Conservation (phyloP, 2,888 invertebrate genomes). For the Folsomia candida region DNA sequence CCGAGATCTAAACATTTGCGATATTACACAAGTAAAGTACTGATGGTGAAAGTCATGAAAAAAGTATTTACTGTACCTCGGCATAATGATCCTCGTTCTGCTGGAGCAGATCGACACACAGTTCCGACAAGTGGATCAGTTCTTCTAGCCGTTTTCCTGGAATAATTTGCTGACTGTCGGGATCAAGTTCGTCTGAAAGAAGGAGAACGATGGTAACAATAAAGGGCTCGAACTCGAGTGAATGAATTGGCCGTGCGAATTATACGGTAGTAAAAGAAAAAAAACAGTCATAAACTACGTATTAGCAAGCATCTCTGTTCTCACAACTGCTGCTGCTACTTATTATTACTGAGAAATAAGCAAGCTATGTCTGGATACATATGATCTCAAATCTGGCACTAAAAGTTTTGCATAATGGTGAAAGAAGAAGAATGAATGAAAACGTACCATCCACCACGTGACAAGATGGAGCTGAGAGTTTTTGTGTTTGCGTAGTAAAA, state of each 20-base stretch:
- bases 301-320: too few relatives aligned
- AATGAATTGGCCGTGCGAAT: background rate
- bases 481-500: too few relatives aligned
- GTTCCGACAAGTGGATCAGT: conserved; percentile 91
- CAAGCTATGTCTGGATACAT: too few relatives aligned
- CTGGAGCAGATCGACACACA: conserved; percentile 96
- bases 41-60: background rate
- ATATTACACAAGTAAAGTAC: too few relatives aligned
- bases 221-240: background rate
- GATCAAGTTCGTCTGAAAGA: conserved; percentile 68
- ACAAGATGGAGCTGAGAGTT: background rate
- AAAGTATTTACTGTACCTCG: conserved; percentile 75
- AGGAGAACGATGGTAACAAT: too few relatives aligned
- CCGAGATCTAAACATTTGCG: too few relatives aligned
- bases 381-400: too few relatives aligned
- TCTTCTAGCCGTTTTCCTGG: conserved; percentile 92
- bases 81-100: conserved; percentile 99
- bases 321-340: too few relatives aligned
- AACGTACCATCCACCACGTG: background rate
- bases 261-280: conserved; percentile 1
- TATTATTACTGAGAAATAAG: too few relatives aligned
- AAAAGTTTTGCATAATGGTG: too few relatives aligned
- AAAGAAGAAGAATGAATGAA: background rate
- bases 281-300: background rate
- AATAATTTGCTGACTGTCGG: conserved; percentile 71